Percentiles rank a stretch among this genome's conserved stretches.
Conservation (phyloP, 1,140 invertebrate species). For the Leptonema lineaticorne region DNA sequence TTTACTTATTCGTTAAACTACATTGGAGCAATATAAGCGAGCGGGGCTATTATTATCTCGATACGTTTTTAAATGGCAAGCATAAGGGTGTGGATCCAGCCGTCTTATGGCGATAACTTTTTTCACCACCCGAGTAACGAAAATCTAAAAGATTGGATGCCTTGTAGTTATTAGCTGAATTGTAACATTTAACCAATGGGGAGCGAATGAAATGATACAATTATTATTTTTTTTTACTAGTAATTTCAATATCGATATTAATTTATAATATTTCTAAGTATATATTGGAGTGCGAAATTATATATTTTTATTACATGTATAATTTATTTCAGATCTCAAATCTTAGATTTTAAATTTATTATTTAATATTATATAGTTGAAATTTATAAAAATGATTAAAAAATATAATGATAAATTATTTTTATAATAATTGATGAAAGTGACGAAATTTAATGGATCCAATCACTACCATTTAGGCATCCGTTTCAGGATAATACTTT, state of each 20-base stretch:
- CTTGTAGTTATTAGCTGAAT: slow-evolving; percentile 38
- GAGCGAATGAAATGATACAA: slow-evolving; percentile 3
- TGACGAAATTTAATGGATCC: too few relatives aligned
- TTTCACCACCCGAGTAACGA: slow-evolving; percentile 33
- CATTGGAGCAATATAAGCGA: slow-evolving; percentile 41
- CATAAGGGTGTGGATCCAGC: slow-evolving; percentile 42
- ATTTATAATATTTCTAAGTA: neutral
- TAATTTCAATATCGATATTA: too few relatives aligned
- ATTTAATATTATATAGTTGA: too few relatives aligned
- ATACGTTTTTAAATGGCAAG: slow-evolving; percentile 44
- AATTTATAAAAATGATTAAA: too few relatives aligned
- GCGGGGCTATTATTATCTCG: slow-evolving; percentile 40
- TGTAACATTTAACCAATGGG: slow-evolving; percentile 20
- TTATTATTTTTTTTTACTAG: too few relatives aligned
- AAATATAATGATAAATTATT: too few relatives aligned
- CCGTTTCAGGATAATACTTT: slow-evolving; percentile 33
- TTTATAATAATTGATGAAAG: too few relatives aligned
- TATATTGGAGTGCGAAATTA: neutral
- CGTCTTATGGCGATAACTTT: slow-evolving; percentile 42
- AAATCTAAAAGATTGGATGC: slow-evolving; percentile 42
- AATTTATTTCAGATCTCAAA: too few relatives aligned
- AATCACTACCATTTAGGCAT: slow-evolving; percentile 13
- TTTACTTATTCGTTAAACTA: too few relatives aligned
- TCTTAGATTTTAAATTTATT: too few relatives aligned
- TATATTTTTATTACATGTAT: too few relatives aligned